Conservation (phyloP, 2,888 invertebrate species). For the Cephus rjabovi region DNA sequence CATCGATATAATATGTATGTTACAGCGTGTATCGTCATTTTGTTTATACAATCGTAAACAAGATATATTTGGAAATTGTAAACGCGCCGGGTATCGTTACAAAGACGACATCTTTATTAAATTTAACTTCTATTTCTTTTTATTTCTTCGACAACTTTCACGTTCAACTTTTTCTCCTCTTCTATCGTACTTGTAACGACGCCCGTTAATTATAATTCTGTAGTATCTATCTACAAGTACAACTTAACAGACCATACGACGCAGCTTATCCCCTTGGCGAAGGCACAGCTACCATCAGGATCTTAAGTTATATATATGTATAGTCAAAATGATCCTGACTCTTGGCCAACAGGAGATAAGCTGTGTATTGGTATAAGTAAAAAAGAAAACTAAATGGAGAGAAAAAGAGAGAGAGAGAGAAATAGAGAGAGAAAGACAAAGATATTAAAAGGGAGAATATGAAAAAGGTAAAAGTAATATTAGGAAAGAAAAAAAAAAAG, state of each 20-base stretch:
- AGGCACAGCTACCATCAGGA: background rate
- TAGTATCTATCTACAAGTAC: background rate
- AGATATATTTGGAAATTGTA: background rate
- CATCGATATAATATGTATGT: background rate
- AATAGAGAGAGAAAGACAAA: background rate
- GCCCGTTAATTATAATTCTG: background rate
- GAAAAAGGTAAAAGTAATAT: background rate
- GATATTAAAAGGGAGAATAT: background rate
- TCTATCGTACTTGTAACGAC: background rate
- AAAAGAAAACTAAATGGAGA: background rate
- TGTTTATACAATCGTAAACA: background rate
- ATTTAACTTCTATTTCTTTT: background rate
- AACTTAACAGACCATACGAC: background rate
- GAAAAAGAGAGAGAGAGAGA: background rate
- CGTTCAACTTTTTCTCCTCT: background rate
- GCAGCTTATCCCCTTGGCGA: background rate
- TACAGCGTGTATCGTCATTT: background rate
- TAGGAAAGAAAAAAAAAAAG: background rate
- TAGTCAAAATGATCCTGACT: background rate
- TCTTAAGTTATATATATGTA: background rate
- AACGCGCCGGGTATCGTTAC: background rate
- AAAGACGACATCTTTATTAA: background rate
- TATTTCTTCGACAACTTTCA: background rate
- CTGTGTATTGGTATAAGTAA: background rate
- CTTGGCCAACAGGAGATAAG: background rate